A percentile compares a stretch with the other conserved stretches of the same genome.
phyloP scores from a whole-genome alignment of 1,140 invertebrate species.

The Zaprionus capensis region DNA sequence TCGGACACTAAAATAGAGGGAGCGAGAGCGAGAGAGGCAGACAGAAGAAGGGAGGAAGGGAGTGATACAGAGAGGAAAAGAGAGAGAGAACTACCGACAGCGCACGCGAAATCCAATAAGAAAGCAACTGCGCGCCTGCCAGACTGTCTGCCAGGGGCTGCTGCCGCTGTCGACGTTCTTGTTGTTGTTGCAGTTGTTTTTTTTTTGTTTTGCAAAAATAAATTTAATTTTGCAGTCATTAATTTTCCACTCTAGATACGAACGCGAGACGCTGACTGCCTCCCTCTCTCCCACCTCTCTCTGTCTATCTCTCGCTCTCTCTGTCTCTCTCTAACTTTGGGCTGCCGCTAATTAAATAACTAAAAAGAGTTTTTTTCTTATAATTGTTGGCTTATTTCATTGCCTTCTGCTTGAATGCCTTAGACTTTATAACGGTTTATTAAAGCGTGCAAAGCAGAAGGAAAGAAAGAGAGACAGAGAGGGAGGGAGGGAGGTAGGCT shows the following conservation, averaged over 20 bases:
- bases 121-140: constrained; percentile 69
- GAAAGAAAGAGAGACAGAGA: background rate
- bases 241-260: constrained; percentile 82
- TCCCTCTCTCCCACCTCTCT: background rate
- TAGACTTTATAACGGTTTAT: constrained; percentile 59
- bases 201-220: constrained; percentile 69
- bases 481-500: constrained; percentile 5
- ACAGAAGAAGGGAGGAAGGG: background rate
- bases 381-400: constrained; percentile 73
- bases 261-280: constrained; percentile 45
- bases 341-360: constrained; percentile 74
- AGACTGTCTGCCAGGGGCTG: constrained; percentile 69
- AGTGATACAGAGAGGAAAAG: background rate
- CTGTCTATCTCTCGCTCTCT: too few species aligned
- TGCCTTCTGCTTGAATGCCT: constrained; percentile 52
- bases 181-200: constrained; percentile 23
- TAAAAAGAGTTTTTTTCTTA: constrained; percentile 65
- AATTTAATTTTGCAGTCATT: constrained; percentile 82
- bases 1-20: constrained; percentile 15
- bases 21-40: background rate
- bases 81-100: background rate
- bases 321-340: constrained; percentile 18
- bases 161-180: constrained; percentile 38
- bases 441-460: constrained; percentile 11
- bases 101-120: constrained; percentile 67